Evolutionary conservation across 2,797 vertebrate species (phyloP).

Genomic region (Potorous gilbertii): DNA sequence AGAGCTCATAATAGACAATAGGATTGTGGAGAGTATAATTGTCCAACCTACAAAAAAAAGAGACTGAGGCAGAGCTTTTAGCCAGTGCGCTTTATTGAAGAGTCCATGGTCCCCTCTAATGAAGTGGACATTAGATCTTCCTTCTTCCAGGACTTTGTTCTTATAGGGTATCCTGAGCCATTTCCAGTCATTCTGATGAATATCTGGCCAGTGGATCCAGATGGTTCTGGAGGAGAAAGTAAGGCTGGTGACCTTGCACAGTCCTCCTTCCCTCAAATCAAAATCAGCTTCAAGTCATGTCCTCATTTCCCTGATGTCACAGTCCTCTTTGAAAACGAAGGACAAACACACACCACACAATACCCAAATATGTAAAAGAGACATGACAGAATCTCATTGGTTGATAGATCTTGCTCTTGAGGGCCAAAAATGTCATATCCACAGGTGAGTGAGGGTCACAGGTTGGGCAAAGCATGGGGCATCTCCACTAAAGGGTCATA

Average conservation of each 20-base stretch:
- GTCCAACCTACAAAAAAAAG: neutral
- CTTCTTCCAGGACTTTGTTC: neutral
- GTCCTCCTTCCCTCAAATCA: too few species aligned
- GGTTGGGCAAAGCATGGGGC: neutral
- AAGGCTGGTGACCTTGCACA: too few species aligned
- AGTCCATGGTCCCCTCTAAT: neutral
- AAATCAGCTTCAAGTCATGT: too few species aligned
- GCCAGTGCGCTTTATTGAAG: neutral
- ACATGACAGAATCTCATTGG: neutral
- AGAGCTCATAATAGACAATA: neutral
- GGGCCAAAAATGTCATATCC: neutral
- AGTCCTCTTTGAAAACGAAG: too few species aligned
- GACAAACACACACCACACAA: neutral
- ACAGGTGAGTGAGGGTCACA: neutral
- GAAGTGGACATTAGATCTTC: neutral
- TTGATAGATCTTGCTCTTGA: neutral
- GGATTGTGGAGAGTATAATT: neutral
- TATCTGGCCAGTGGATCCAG: too few species aligned
- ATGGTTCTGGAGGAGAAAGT: too few species aligned
- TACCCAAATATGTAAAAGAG: neutral
- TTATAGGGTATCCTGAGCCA: neutral
- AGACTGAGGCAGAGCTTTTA: neutral
- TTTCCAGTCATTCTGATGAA: too few species aligned
- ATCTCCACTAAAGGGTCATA: neutral
- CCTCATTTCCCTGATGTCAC: too few species aligned